Percentiles rank a stretch among this genome's conserved stretches.
phyloP scores from a whole-genome alignment of 2,797 vertebrate genomes.

The Psittacula derbiana region DNA sequence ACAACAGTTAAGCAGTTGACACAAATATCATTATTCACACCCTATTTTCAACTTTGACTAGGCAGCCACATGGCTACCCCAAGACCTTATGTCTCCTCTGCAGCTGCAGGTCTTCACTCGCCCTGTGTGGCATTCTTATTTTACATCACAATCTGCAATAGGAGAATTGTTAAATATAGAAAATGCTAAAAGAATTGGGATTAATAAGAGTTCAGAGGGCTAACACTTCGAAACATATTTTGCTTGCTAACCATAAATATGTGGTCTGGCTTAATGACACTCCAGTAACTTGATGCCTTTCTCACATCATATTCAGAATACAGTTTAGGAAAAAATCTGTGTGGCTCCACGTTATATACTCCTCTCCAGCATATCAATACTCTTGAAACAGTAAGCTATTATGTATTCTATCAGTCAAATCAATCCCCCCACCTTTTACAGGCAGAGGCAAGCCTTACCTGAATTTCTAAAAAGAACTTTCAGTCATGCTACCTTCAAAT shows the following conservation, averaged over 20 bases:
- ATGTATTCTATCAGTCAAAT: conserved; percentile 34
- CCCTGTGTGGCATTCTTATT: background rate
- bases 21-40: background rate
- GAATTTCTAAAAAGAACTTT: conserved; percentile 35
- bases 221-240: background rate
- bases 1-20: background rate
- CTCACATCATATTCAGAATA: background rate
- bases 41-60: background rate
- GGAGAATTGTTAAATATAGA: background rate
- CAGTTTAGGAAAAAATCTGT: background rate
- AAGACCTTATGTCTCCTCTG: background rate
- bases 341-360: background rate
- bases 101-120: background rate
- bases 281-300: background rate
- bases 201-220: background rate
- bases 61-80: background rate
- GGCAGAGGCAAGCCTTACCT: background rate
- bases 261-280: background rate
- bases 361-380: background rate
- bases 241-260: background rate
- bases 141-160: background rate
- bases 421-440: background rate
- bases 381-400: background rate
- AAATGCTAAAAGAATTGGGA: background rate
- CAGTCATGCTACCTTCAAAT: background rate